A percentile compares a stretch with the other conserved stretches of the same genome.
phyloP scores from a whole-genome alignment of 2,797 vertebrate species.

The Poeciliopsis gracilis region DNA sequence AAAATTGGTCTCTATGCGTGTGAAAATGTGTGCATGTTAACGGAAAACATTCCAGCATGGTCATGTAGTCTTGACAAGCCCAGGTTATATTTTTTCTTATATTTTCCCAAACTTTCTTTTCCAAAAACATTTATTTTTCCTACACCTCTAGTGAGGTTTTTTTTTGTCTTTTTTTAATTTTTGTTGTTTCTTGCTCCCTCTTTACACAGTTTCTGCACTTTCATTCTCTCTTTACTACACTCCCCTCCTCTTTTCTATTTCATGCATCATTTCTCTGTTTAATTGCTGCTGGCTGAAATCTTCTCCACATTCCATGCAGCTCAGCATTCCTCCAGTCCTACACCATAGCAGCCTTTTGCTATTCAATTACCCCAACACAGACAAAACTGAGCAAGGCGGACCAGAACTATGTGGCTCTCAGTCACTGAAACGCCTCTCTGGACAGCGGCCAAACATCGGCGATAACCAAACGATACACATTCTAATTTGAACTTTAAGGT shows the following conservation, averaged over 20 bases:
- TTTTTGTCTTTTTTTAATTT: neutral
- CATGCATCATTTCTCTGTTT: slow-evolving; percentile 84
- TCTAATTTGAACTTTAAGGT: slow-evolving; percentile 40
- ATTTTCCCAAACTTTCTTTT: neutral
- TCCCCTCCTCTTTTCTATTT: slow-evolving; percentile 68
- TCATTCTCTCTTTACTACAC: slow-evolving; percentile 48
- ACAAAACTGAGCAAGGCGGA: slow-evolving; percentile 56
- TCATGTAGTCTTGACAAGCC: neutral
- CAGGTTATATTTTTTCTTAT: no score
- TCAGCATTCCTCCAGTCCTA: slow-evolving; percentile 69
- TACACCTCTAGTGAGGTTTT: slow-evolving; percentile 7
- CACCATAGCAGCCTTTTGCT: slow-evolving; percentile 64
- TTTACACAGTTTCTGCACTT: slow-evolving; percentile 52
- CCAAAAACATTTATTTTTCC: slow-evolving; percentile 9
- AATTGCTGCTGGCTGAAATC: slow-evolving; percentile 81
- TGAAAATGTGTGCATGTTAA: neutral
- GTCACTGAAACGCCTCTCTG: slow-evolving; percentile 65
- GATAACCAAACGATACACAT: slow-evolving; percentile 53
- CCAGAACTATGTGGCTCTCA: slow-evolving; percentile 63
- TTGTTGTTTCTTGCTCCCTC: slow-evolving; percentile 25
- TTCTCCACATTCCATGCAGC: slow-evolving; percentile 69
- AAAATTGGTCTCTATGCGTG: neutral
- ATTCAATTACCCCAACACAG: slow-evolving; percentile 77
- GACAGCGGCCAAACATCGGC: slow-evolving; percentile 52
- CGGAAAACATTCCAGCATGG: neutral